phyloP scores from a whole-genome alignment of 2,888 invertebrate genomes.

The Chymomyza amoena region DNA sequence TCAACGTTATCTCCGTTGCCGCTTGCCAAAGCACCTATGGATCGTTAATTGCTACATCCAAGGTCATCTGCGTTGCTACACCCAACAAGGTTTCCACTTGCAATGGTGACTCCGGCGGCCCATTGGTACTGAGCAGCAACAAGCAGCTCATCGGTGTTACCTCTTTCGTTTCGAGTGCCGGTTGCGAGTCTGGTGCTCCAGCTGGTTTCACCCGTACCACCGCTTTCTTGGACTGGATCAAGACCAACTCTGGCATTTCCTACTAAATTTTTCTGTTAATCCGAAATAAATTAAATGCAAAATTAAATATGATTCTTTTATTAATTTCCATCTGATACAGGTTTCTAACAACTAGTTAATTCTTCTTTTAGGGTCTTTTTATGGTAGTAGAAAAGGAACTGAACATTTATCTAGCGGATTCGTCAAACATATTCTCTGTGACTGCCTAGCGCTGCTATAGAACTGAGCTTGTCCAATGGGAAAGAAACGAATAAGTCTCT shows the following conservation, averaged over 20 bases:
- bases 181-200: conserved; percentile 55
- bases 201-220: conserved; percentile 64
- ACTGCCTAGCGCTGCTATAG: too few relatives aligned
- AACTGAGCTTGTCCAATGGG: too few relatives aligned
- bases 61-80: conserved; percentile 64
- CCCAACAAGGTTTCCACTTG: conserved; percentile 60
- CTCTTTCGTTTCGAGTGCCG: conserved; percentile 55
- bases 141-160: conserved; percentile 61
- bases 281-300: not conserved
- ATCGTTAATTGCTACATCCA: conserved; percentile 18
- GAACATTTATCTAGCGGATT: too few relatives aligned
- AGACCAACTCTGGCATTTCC: conserved; percentile 45
- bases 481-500: too few relatives aligned
- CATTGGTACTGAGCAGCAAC: conserved; percentile 50
- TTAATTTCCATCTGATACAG: not conserved
- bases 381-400: too few relatives aligned
- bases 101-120: conserved; percentile 76
- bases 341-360: too few relatives aligned
- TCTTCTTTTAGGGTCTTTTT: too few relatives aligned
- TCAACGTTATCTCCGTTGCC: conserved; percentile 67
- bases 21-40: conserved; percentile 63
- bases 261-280: conserved; percentile 30
- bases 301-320: not conserved
- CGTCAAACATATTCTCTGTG: too few relatives aligned
- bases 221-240: conserved; percentile 67